phyloP scores from a whole-genome alignment of 2,113 vertebrate species.

The Ursus arctos region DNA sequence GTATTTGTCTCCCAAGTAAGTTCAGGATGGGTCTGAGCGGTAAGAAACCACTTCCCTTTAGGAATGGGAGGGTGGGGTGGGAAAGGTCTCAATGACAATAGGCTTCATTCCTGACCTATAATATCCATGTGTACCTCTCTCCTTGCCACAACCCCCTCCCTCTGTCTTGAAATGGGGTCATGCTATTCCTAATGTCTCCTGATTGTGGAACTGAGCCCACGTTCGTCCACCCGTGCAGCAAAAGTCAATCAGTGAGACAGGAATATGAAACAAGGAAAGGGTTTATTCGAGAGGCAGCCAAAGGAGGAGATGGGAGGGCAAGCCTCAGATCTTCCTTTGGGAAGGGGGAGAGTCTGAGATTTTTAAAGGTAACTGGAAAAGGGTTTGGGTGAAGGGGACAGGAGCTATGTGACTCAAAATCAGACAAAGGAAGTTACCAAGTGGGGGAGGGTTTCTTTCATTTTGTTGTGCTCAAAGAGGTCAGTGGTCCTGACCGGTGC shows the following conservation, averaged over 20 bases:
- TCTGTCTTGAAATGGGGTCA: neutral
- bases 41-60: neutral
- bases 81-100: neutral
- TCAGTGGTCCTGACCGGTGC: neutral
- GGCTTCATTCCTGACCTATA: neutral
- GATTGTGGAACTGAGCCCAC: neutral
- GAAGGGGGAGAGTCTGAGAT: neutral
- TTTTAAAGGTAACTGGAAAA: neutral
- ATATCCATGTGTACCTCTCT: neutral
- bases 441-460: neutral
- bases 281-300: neutral
- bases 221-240: neutral
- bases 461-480: neutral
- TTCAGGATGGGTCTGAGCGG: neutral
- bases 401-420: neutral
- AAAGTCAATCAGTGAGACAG: neutral
- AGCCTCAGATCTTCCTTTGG: neutral
- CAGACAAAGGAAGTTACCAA: neutral
- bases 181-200: neutral
- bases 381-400: neutral
- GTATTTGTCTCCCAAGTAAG: neutral
- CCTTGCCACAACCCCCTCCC: accelerated
- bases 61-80: neutral
- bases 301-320: neutral
- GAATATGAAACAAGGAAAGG: neutral